phyloP scores from a whole-genome alignment of 2,888 invertebrate species.

The Patella depressa region DNA sequence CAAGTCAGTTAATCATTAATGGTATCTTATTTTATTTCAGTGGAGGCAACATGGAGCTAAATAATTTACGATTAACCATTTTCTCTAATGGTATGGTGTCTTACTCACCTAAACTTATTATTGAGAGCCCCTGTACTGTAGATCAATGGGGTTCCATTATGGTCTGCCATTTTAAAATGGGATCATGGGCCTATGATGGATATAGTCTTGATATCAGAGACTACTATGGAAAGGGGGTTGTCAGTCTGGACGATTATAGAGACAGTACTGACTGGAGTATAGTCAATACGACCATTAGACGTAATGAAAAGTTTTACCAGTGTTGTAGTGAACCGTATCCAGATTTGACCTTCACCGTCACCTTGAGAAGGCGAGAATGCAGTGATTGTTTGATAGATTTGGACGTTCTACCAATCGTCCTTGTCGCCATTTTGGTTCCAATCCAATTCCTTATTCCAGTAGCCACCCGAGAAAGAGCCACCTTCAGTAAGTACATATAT shows the following conservation, averaged over 20 bases:
- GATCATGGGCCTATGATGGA: constrained; percentile 6
- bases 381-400: not conserved
- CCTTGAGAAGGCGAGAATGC: not conserved
- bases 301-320: not conserved
- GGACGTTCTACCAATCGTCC: not conserved
- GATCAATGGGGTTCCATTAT: not conserved
- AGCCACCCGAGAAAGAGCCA: not conserved
- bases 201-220: constrained; percentile 4
- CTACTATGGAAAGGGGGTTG: not conserved
- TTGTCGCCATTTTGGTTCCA: not conserved
- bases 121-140: not conserved
- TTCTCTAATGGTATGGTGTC: not conserved
- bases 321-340: constrained; percentile 1
- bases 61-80: not conserved
- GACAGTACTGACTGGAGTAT: not conserved
- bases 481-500: not conserved
- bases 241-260: not conserved
- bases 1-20: too few species aligned
- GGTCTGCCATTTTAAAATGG: constrained; percentile 1
- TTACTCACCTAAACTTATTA: not conserved
- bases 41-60: not conserved
- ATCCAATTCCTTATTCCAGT: constrained; percentile 2
- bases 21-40: not conserved
- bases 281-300: constrained; percentile 1
- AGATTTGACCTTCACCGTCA: not conserved